phyloP scores from a whole-genome alignment of 2,797 vertebrate species.

The Gouania willdenowi region DNA sequence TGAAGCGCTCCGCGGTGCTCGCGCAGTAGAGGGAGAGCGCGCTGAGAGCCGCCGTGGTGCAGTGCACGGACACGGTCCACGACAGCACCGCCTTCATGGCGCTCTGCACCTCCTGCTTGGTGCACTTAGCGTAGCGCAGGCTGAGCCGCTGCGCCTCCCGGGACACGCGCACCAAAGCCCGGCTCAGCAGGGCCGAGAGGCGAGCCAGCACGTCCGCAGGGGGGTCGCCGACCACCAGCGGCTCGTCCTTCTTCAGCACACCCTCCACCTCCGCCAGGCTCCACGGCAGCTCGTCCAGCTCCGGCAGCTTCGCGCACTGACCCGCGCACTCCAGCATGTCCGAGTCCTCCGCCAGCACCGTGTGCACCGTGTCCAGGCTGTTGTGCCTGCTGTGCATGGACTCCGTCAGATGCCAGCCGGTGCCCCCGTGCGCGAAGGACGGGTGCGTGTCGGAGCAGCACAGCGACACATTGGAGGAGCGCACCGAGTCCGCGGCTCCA shows the following conservation, averaged over 20 bases:
- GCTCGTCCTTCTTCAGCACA: conserved; percentile 72
- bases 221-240: conserved; percentile 53
- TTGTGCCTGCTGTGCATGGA: conserved; percentile 92
- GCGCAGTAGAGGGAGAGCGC: conserved; percentile 81
- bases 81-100: conserved; percentile 79
- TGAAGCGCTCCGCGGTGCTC: conserved; percentile 77
- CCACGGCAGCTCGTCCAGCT: conserved; percentile 82
- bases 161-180: conserved; percentile 74
- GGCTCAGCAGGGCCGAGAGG: conserved; percentile 72
- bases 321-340: conserved; percentile 77
- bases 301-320: conserved; percentile 78
- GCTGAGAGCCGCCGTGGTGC: conserved; percentile 77
- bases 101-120: conserved; percentile 81
- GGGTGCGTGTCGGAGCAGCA: conserved; percentile 80
- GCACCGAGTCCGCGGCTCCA: conserved; percentile 82
- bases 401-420: conserved; percentile 81
- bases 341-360: conserved; percentile 80
- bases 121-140: conserved; percentile 79
- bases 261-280: conserved; percentile 77
- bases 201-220: conserved; percentile 70
- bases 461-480: conserved; percentile 83
- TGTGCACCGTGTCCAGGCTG: conserved; percentile 91
- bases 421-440: conserved; percentile 76
- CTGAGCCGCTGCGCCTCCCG: conserved; percentile 81
- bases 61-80: conserved; percentile 81